Evolutionary conservation across 2,113 vertebrate species (phyloP), one percentile per base, ranked within the genome.

Genomic region (Gallinago jamesoni): DNA sequence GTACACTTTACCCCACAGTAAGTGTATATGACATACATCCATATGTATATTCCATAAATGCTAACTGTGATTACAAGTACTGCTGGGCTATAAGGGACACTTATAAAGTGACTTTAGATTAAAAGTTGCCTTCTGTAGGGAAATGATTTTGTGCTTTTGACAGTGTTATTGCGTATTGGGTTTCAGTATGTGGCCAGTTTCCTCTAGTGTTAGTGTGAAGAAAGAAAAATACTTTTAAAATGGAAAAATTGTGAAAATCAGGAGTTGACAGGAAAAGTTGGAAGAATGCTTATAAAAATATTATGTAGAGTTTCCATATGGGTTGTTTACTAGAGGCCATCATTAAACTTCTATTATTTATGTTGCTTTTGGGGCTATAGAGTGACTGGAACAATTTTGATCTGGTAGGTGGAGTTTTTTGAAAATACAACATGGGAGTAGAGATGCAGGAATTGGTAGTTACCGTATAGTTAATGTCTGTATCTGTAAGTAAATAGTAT

Each of bases 21-120:
- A 33, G 45, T 25, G 5, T 28, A 0, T 39, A 12, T 70, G 56
- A 15, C 28, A 45, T 10, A 13, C 10, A 5, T 24, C 0, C 2
- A 5, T 27, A 13, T 25, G 16, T 53, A 1, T n/a, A 1, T 41
- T 66, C 5, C 21, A 21, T 6, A 11, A 13, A 35, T 73, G 11
- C 47, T 59, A 15, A 16, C 56, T 18, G 6, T 35, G 78, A 7
- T 55, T 59, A 9, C n/a, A 18, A 21, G 56, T 20, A 22, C 52
- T 14, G 33, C 37, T 53, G 12, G 27, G 31, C 43, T 53, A 17
- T 50, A 41, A 62, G 59, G 62, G 41, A 33, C 50, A 10, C n/a
- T 35, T 27, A 17, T 9, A 41, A 27, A 63, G 52, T 47, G 33
- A 39, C 33, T 89, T 59, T 1, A 35, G 15, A 50, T 74, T 25